Base-by-base conservation (phyloP, 2,113 vertebrate genomes). In the Spermophilus dauricus region DNA sequence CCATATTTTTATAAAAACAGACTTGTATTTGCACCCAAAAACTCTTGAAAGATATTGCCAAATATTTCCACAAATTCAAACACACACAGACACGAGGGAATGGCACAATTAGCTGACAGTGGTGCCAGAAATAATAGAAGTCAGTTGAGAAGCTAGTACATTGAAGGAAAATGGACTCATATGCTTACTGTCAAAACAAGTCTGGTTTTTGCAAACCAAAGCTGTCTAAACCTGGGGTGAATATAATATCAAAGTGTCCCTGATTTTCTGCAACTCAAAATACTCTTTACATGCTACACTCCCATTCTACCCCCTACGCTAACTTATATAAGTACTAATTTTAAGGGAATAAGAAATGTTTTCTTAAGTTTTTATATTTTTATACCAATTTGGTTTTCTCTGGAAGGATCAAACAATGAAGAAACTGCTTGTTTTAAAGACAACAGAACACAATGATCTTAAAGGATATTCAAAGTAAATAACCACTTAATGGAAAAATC, bases 401-500 rank as follows among this genome's bases (percentile, higher is more conserved):
- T 95, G 17, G 89, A 94, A 92, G 53, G 78, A 69, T 16, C 72
- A 53, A 82, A 96, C 69, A 98, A 84, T 94, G 77, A 97, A 94
- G 95, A 98, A 98, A 97, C 11, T 30, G 82, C 88, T 92, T 91
- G 24, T 37, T 94, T 85, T 67, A 97, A 0, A 94, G 4, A 94
- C n/a, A 96, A 95, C 22, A 39, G 95, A 98, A 94, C 32, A 56
- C 87, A 97, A 96, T 91, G 86, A 97, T 97, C 82, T 96, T 97
- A 87, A 98, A 86, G 42, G 95, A 96, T 96, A 97, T 97, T 96
- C 92, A 97, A 69, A 90, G 83, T 93, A 98, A 98, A 97, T 4
- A 98, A 95, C 3, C 4, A 0, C 32, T 96, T 97, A 96, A 97
- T 5, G 26, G 69, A 88, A 97, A 92, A 97, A 97, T 98, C 73